These are phyloP conservation scores for Ellobius talpinus DNA, from an alignment of 2,113 vertebrate species.

Conservation along the genomic window DNA sequence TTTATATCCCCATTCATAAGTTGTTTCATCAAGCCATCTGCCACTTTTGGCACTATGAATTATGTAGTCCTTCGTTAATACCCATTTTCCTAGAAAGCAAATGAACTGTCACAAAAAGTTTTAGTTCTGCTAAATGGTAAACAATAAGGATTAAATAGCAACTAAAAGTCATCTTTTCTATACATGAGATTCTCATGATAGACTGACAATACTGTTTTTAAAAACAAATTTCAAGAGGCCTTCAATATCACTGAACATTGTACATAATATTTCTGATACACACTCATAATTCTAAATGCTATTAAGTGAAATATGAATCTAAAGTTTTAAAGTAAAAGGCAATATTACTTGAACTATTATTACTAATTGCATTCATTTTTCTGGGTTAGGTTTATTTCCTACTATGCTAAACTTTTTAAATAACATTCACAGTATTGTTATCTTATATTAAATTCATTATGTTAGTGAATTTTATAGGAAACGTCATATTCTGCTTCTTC, in stretches of 20 bases:
- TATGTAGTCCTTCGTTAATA: conserved; percentile 95
- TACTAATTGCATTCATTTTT: conserved; percentile 49
- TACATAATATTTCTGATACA: background rate
- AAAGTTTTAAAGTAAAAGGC: conserved; percentile 22
- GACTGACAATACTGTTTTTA: conserved; percentile 66
- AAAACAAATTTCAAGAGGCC: conserved; percentile 54
- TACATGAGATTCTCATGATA: conserved; percentile 27
- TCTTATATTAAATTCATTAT: background rate
- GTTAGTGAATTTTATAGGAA: background rate
- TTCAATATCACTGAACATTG: conserved; percentile 68
- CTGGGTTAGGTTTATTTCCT: conserved; percentile 11
- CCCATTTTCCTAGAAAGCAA: conserved; percentile 95
- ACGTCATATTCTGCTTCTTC: conserved; percentile 30
- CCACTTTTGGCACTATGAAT: conserved; percentile 93
- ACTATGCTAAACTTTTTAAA: conserved; percentile 31
- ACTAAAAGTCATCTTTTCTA: conserved; percentile 80
- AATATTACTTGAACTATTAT: conserved; percentile 56
- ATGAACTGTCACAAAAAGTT: conserved; percentile 84
- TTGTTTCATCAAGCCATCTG: conserved; percentile 94
- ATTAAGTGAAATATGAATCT: conserved; percentile 49
- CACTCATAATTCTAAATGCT: conserved; percentile 36
- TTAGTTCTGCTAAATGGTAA: conserved; percentile 83
- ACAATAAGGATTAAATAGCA: conserved; percentile 83
- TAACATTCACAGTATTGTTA: conserved; percentile 53
- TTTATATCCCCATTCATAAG: conserved; percentile 93